Conservation (phyloP, 2,797 vertebrate species). For the Oreochromis mossambicus region DNA sequence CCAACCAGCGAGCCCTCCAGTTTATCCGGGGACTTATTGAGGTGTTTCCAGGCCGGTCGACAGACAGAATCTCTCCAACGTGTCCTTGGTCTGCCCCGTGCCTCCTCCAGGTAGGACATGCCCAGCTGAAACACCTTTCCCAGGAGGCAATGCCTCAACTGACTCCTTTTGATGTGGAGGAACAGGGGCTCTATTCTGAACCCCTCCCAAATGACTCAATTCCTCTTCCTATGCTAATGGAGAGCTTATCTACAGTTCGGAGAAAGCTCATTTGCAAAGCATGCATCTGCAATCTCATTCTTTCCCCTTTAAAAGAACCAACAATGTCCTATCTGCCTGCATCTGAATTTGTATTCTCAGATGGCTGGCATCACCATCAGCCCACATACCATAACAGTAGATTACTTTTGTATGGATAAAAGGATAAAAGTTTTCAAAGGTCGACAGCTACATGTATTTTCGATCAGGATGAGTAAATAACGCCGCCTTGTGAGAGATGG, state of each 20-base stretch:
- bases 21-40: neutral
- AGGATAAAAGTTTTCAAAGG: neutral
- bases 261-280: neutral
- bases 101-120: neutral
- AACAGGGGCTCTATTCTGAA: neutral
- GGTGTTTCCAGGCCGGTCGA: neutral
- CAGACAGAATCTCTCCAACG: neutral
- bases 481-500: neutral
- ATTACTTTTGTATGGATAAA: neutral
- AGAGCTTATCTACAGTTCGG: neutral
- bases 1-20: neutral
- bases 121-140: neutral
- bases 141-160: neutral
- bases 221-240: neutral
- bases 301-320: neutral
- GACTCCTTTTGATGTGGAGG: neutral
- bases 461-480: neutral
- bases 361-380: neutral
- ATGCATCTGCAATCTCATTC: neutral
- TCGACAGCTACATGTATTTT: neutral
- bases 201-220: neutral
- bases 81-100: neutral
- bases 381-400: neutral
- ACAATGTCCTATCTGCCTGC: neutral
- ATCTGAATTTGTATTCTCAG: neutral